phyloP scores from a whole-genome alignment of 1,140 invertebrate species.

The Cylas formicarius region DNA sequence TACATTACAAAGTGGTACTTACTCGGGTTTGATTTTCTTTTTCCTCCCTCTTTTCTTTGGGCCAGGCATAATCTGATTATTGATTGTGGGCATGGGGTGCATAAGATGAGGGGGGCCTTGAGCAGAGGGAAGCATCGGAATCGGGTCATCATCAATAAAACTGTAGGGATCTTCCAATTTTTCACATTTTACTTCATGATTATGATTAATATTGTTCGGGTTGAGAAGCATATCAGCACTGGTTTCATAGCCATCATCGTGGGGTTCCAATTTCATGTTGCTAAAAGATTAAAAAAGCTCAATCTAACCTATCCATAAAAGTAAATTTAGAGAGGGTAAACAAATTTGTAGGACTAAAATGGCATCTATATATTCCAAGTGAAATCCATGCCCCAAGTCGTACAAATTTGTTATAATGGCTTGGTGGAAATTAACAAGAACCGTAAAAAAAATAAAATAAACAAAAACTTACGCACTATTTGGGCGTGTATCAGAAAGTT shows the following conservation, averaged over 20 bases:
- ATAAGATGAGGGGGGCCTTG: slow-evolving; percentile 33
- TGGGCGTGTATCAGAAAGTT: slow-evolving; percentile 19
- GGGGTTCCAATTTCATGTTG: slow-evolving; percentile 61
- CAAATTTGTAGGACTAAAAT: no score
- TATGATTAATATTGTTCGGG: slow-evolving; percentile 34
- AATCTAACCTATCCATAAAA: slow-evolving; percentile 3
- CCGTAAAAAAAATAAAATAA: no score
- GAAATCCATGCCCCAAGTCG: no score
- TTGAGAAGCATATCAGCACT: slow-evolving; percentile 66
- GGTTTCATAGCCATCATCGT: slow-evolving; percentile 81
- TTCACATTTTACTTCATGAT: slow-evolving; percentile 52
- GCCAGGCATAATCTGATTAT: slow-evolving; percentile 52
- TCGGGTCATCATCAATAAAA: slow-evolving; percentile 69
- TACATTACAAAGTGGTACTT: slow-evolving; percentile 36
- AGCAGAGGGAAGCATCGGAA: slow-evolving; percentile 45
- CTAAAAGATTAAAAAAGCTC: slow-evolving; percentile 25
- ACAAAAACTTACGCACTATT: slow-evolving; percentile 17
- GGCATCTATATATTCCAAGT: no score
- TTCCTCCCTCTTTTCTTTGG: slow-evolving; percentile 77
- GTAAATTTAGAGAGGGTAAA: slow-evolving; percentile 1
- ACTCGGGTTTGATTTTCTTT: slow-evolving; percentile 66
- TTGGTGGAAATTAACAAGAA: no score
- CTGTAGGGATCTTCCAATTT: slow-evolving; percentile 68
- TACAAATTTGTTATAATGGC: no score
- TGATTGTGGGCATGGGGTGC: slow-evolving; percentile 36